A percentile compares a stretch with the other conserved stretches of the same genome.
Evolutionary conservation across 2,888 invertebrate genomes (phyloP).

Genomic region (Tetrapedia diversipes): DNA sequence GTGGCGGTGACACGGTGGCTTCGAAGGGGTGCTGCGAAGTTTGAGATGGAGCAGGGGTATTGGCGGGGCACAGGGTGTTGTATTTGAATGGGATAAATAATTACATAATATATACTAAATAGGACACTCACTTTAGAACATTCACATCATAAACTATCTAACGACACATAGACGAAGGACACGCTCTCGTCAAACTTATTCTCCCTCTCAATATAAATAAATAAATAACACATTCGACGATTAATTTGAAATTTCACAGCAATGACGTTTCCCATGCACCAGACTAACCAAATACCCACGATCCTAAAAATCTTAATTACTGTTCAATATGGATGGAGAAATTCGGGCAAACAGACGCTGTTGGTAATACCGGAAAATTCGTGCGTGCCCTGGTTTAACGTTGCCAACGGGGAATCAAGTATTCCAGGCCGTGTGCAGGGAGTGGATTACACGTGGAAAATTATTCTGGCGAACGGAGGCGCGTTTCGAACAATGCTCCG

Average conservation of each 20-base stretch:
- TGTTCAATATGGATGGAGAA: background rate
- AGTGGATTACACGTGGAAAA: conserved; percentile 39
- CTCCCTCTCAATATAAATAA: too few species aligned
- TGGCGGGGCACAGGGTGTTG: too few species aligned
- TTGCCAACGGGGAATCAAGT: conserved; percentile 35
- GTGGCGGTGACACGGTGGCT: background rate
- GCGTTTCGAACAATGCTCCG: conserved; percentile 37
- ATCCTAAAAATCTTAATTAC: background rate
- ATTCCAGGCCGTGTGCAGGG: conserved; percentile 10
- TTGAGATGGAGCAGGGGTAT: background rate
- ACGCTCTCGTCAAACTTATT: too few species aligned
- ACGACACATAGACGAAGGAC: too few species aligned
- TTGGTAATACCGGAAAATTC: conserved; percentile 32
- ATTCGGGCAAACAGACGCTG: background rate
- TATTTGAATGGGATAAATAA: too few species aligned
- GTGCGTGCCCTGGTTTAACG: background rate
- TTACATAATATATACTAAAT: too few species aligned
- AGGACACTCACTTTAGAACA: too few species aligned
- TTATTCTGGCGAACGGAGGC: conserved; percentile 31
- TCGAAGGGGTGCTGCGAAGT: background rate
- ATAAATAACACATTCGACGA: too few species aligned
- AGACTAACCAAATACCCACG: too few species aligned
- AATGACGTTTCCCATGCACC: too few species aligned
- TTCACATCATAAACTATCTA: too few species aligned
- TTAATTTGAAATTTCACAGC: background rate